Percentiles rank a stretch among this genome's conserved stretches.
Conservation (phyloP, 2,113 vertebrate genomes). For the Rhinoderma darwinii region DNA sequence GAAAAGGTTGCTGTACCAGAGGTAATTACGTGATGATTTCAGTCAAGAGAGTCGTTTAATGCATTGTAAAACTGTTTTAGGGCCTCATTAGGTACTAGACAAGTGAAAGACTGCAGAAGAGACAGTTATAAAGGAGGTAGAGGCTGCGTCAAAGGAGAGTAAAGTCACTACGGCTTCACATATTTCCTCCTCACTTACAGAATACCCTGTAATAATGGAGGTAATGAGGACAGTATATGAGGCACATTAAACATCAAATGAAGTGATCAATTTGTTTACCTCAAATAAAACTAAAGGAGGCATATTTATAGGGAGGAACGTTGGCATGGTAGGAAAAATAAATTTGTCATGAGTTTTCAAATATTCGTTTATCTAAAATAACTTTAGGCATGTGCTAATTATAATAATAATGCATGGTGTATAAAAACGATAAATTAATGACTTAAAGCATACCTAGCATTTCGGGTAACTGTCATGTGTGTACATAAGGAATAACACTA, state of each 20-base stretch:
- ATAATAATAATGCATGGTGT: too few species aligned
- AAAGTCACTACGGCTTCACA: background rate
- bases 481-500: too few species aligned
- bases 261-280: background rate
- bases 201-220: background rate
- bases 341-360: too few species aligned
- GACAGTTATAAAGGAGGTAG: constrained; percentile 33
- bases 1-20: constrained; percentile 37
- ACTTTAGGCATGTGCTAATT: too few species aligned
- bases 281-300: background rate
- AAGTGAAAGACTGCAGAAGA: constrained; percentile 32
- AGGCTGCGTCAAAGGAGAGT: constrained; percentile 5
- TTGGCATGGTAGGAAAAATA: too few species aligned
- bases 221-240: background rate
- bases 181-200: constrained; percentile 14
- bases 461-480: too few species aligned
- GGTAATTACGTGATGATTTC: constrained; percentile 55
- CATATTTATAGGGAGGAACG: background rate
- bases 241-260: background rate
- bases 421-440: too few species aligned
- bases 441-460: too few species aligned
- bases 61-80: constrained; percentile 58
- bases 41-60: constrained; percentile 56
- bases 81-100: constrained; percentile 54
- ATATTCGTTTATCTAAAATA: too few species aligned